These are phyloP conservation scores for Periphyllus acericola DNA, from an alignment of 2,888 invertebrate species.

Conservation along the genomic window DNA sequence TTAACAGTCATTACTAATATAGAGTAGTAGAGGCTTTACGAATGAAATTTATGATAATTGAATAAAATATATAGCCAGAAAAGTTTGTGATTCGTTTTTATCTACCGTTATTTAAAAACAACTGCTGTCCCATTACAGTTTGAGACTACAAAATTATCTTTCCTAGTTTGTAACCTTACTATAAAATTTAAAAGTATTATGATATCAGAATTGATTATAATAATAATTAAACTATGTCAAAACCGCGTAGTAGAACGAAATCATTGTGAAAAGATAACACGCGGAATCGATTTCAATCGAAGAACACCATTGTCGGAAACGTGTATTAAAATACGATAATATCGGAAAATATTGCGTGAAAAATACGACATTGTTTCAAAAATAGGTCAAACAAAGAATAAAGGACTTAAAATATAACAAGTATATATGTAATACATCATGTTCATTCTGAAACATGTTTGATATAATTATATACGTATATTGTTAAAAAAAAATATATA, in stretches of 20 bases:
- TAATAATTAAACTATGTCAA: neutral
- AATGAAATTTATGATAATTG: slow-evolving; percentile 26
- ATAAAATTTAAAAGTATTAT: neutral
- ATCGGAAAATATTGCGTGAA: neutral
- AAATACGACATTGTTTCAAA: neutral
- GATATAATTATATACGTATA: neutral
- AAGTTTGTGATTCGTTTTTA: slow-evolving; percentile 19
- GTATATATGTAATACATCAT: neutral
- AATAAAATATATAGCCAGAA: slow-evolving; percentile 28
- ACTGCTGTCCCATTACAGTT: neutral
- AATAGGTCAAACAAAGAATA: neutral
- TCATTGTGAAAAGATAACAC: neutral
- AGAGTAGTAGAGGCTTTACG: neutral
- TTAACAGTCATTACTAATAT: neutral
- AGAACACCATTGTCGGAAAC: neutral
- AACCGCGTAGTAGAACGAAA: neutral
- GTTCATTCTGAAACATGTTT: neutral
- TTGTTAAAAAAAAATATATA: neutral
- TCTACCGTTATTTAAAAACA: neutral
- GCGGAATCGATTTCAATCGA: neutral
- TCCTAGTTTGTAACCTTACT: neutral
- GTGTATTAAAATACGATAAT: neutral
- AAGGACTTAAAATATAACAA: neutral
- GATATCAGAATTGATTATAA: neutral
- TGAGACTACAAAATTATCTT: neutral